phyloP scores from a whole-genome alignment of 1,140 invertebrate species.

The Heliothis subflexa region DNA sequence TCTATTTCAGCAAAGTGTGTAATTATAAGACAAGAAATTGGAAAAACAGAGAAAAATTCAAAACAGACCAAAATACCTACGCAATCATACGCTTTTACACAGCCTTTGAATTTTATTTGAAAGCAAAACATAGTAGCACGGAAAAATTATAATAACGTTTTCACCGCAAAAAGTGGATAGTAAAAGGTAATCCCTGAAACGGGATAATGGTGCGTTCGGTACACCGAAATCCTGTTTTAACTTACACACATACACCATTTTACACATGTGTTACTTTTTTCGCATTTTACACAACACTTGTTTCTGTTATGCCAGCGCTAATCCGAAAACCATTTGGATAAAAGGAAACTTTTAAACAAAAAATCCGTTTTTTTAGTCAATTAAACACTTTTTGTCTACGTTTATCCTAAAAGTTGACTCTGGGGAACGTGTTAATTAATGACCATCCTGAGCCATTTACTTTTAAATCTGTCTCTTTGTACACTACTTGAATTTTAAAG shows the following conservation, averaged over 20 bases:
- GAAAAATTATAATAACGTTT: slow-evolving; percentile 31
- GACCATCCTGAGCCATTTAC: slow-evolving; percentile 19
- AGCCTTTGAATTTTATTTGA: slow-evolving; percentile 16
- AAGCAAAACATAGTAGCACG: slow-evolving; percentile 11
- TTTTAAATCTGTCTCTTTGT: slow-evolving; percentile 29
- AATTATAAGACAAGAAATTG: not conserved
- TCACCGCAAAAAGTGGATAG: slow-evolving; percentile 35
- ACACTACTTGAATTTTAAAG: slow-evolving; percentile 36
- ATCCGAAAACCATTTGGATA: not conserved
- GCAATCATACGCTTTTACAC: not conserved
- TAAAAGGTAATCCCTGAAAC: slow-evolving; percentile 44
- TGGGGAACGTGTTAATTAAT: slow-evolving; percentile 35
- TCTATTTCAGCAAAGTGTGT: too few species aligned
- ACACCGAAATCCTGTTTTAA: slow-evolving; percentile 17
- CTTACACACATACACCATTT: slow-evolving; percentile 3
- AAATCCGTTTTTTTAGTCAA: not conserved
- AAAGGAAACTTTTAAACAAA: not conserved
- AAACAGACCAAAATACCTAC: too few species aligned
- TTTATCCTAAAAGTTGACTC: slow-evolving; percentile 9
- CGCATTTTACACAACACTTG: not conserved
- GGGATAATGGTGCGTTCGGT: slow-evolving; percentile 37
- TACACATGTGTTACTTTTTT: not conserved
- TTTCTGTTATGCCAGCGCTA: not conserved
- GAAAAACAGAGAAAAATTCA: not conserved
- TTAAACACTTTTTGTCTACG: not conserved